Conservation (phyloP, 2,888 invertebrate genomes). For the Caenorhabditis imperialis region DNA sequence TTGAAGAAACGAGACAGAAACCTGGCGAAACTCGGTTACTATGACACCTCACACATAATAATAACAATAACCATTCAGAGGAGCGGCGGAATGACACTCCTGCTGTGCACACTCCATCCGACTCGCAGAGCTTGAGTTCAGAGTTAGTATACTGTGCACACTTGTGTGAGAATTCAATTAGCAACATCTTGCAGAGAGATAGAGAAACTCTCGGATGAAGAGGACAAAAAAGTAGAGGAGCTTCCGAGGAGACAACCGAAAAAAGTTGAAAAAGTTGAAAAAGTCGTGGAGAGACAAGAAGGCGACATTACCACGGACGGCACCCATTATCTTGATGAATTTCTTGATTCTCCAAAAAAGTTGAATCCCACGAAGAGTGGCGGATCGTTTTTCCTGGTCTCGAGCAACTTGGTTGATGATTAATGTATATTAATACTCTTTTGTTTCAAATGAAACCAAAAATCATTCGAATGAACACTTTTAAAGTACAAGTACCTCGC, state of each 20-base stretch:
- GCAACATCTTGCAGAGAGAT: conserved; percentile 22
- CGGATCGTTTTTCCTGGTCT: conserved; percentile 43
- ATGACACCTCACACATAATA: background rate
- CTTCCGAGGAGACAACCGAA: background rate
- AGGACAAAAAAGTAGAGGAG: conserved; percentile 1
- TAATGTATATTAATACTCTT: conserved; percentile 15
- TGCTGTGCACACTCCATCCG: conserved; percentile 40
- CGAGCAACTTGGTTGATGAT: conserved; percentile 39
- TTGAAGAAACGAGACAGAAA: conserved; percentile 37
- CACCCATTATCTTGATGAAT: conserved; percentile 40
- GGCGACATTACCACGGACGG: background rate
- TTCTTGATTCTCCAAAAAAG: conserved; percentile 33
- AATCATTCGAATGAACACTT: too few relatives aligned
- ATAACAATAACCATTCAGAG: conserved; percentile 12
- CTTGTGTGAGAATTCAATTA: background rate
- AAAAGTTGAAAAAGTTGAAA: background rate
- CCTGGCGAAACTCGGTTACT: conserved; percentile 28
- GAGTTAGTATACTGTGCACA: conserved; percentile 22
- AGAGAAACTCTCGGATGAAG: background rate
- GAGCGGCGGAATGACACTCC: conserved; percentile 12
- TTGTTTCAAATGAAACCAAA: background rate
- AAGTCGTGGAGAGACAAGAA: conserved; percentile 2
- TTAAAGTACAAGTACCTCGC: background rate
- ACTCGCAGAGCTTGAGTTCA: conserved; percentile 31
- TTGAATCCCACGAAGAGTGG: conserved; percentile 13